Evolutionary conservation across 2,888 invertebrate genomes (phyloP), one percentile per base, ranked within the genome.

Genomic region (Augiades crinisus): DNA sequence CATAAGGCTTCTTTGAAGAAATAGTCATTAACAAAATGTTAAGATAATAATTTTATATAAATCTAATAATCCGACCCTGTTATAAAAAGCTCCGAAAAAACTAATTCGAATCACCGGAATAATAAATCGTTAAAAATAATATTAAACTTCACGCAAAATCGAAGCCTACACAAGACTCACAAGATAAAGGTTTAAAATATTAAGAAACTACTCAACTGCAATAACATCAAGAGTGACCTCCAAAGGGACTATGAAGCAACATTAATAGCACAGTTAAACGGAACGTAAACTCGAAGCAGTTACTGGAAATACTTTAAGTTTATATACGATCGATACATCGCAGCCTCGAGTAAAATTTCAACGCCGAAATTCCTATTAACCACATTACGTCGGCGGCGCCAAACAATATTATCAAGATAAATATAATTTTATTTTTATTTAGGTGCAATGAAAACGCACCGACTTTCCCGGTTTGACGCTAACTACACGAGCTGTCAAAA

Each of bases 401-500:
- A 24, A 36, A 36, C 33, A 37, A 51, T 22, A 50, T 45, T 16
- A 36, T 45, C 54, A 47, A 49, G 16, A 40, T 27, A 43, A 53
- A 50, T 27, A 41, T 49, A 21, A 33, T 44, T 44, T 34, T 45
- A 49, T 49, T 49, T 41, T 41, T 49, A 49, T 41, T 49, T 40
- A 24, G 12, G 34, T 49, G 49, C 41, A 49, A 49, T 49, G 41
- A 50, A 50, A 50, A 43, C 41, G 49, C 41, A 63, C 62, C 57
- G 44, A 64, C 60, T 62, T 69, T 64, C 77, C 76, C 75, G 60
- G 64, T 68, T 65, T 70, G 65, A 68, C 63, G 63, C 64, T 68
- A 73, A 75, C 71, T 72, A 69, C 65, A 60, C 67, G 66, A 73
- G 64, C 78, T 81, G 83, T 82, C 84, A 87, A 83, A 84, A 83